Percentiles rank a stretch among this genome's conserved stretches.
These are phyloP conservation scores for Meandrusa payeni DNA, from an alignment of 2,888 invertebrate genomes.

Conservation along the genomic window DNA sequence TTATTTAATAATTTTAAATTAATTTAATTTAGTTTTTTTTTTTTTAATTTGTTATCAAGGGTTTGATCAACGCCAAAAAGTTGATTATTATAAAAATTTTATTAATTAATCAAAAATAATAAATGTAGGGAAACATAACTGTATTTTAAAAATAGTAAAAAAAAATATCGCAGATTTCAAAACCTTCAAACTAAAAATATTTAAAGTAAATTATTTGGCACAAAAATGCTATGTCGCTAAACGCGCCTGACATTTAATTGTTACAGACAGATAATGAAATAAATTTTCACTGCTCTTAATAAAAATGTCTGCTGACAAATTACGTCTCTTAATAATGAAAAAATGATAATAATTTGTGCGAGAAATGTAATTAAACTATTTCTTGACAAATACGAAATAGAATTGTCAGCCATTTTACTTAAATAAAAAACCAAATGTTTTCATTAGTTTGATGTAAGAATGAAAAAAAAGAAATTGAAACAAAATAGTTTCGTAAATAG, in stretches of 20 bases:
- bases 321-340: neutral
- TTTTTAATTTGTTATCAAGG: no score
- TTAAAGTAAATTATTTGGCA: neutral
- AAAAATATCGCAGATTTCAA: neutral
- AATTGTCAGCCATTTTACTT: no score
- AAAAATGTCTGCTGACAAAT: constrained; percentile 1
- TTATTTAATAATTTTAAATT: no score
- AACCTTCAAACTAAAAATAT: neutral
- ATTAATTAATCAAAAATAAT: no score
- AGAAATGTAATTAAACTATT: neutral
- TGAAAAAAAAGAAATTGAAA: no score
- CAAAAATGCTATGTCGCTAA: neutral
- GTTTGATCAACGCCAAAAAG: no score
- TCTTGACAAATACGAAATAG: neutral
- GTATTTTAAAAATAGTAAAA: neutral
- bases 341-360: neutral
- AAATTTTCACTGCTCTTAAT: constrained; percentile 1
- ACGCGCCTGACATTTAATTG: neutral
- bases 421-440: no score
- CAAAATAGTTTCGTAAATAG: no score
- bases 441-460: no score
- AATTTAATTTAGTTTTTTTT: no score
- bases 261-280: constrained; percentile 11
- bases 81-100: no score
- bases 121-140: no score